Evolutionary conservation across 2,888 invertebrate species (phyloP), one percentile per base, ranked within the genome.

Genomic region (Acanthosepion pharaonis): DNA sequence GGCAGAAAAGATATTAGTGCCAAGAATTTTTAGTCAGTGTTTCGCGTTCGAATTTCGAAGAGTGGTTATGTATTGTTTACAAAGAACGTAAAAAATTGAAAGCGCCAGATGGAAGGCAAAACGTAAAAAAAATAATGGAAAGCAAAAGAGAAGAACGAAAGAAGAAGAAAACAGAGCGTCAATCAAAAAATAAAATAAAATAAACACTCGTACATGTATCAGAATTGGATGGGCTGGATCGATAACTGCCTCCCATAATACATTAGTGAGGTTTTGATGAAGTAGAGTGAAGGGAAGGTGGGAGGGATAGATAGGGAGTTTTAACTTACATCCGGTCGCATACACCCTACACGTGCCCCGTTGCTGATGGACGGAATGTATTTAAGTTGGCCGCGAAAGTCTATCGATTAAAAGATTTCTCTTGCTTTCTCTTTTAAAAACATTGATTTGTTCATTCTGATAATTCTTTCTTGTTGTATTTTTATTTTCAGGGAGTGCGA

Each of bases 331-430:
- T n/a, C 78, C n/a, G 78, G n/a, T 78, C n/a, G 8, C n/a, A n/a
- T 78, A 5, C 28, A 9, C 33, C 11, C n/a, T n/a, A 33, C 78
- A n/a, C n/a, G 11, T 78, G 78, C n/a, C 78, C 33, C n/a, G 78
- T 78, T 78, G n/a, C 78, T 78, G 78, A 78, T 78, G 78, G 78
- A 78, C 78, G 33, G n/a, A 78, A 78, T n/a, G n/a, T 78, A 78
- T 78, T 78, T 78, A 78, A 78, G 78, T 78, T 78, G 11, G 78
- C 33, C 78, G 78, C 78, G 78, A 33, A 78, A 78, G 78, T 78
- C 78, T 33, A 33, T n/a, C 78, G 78, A 11, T 78, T 78, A 33
- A n/a, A 78, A 78, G 78, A 78, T n/a, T 78, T 78, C 33, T n/a
- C 23, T 11, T 33, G n/a, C n/a, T 78, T n/a, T 78, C 78, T 33